Evolutionary conservation across 2,797 vertebrate genomes (phyloP), one percentile per base, ranked within the genome.

Genomic region (Girardinus metallicus): DNA sequence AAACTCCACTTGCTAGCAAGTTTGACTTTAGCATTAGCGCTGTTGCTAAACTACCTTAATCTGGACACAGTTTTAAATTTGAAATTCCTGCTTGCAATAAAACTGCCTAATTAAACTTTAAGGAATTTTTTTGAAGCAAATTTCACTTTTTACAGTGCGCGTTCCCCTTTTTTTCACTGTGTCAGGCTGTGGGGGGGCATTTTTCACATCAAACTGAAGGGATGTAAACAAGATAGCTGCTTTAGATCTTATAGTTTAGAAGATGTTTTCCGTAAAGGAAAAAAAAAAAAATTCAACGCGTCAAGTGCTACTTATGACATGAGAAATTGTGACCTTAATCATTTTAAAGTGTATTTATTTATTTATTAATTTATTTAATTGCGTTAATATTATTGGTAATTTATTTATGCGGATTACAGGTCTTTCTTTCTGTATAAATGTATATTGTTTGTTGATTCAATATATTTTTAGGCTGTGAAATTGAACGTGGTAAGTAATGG

Each of bases 271-370:
- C 92, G 78, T 73, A 44, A 89, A 86, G 85, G 79, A 26, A 55
- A 57, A 44, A 75, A 77, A 73, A 68, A 51, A 76, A 44, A 72
- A 76, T 75, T 79, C 87, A 88, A 90, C 89, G 73, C 92, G 86
- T 91, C 85, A 91, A 96, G 95, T 95, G 95, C 95, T 94, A 95
- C 94, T 97, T 95, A 92, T 96, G 96, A 95, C 92, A 92, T 93
- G 96, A 95, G 82, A 96, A 96, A 96, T 97, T 97, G 97, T 97
- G 96, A 98, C 97, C 96, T 97, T 98, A 97, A 97, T 96, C 88
- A 93, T 92, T 95, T 96, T 95, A 96, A 75, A 44, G 53, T 75
- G 74, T 79, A 60, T 18, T 60, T 39, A 62, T 64, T 60, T 95
- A 95, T 94, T 93, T 93, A 93, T 93, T 93, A 96, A 95, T 94